phyloP scores from a whole-genome alignment of 64 coral and sea anemone species.

The Stichodactyla mertensii region DNA sequence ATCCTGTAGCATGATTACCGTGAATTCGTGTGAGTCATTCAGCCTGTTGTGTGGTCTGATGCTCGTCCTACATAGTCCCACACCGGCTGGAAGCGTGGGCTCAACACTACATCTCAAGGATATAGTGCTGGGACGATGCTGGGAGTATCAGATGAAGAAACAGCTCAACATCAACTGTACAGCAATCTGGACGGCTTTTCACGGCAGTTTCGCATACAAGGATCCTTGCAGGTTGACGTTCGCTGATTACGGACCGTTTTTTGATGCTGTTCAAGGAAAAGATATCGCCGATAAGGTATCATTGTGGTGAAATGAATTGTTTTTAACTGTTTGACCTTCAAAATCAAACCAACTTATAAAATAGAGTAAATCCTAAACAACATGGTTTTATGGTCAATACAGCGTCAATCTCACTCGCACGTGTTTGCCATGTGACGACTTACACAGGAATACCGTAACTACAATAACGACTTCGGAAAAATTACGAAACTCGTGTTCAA shows the following conservation, averaged over 20 bases:
- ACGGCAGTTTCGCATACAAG: neutral
- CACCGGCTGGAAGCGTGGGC: neutral
- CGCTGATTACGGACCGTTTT: neutral
- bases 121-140: neutral
- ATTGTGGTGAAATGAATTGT: neutral
- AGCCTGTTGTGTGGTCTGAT: neutral
- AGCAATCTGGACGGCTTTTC: neutral
- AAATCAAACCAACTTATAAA: too few species aligned
- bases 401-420: too few species aligned
- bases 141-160: neutral
- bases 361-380: too few species aligned
- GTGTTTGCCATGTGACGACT: too few species aligned
- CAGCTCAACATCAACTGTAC: neutral
- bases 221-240: slow-evolving; percentile 13
- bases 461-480: too few species aligned
- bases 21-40: neutral
- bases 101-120: neutral
- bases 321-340: too few species aligned
- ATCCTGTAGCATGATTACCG: neutral
- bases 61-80: neutral
- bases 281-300: slow-evolving; percentile 3
- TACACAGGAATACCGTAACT: too few species aligned
- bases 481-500: too few species aligned
- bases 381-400: too few species aligned
- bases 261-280: neutral